Conservation (phyloP, 1,140 invertebrate species). For the Rhagoletis zephyria region DNA sequence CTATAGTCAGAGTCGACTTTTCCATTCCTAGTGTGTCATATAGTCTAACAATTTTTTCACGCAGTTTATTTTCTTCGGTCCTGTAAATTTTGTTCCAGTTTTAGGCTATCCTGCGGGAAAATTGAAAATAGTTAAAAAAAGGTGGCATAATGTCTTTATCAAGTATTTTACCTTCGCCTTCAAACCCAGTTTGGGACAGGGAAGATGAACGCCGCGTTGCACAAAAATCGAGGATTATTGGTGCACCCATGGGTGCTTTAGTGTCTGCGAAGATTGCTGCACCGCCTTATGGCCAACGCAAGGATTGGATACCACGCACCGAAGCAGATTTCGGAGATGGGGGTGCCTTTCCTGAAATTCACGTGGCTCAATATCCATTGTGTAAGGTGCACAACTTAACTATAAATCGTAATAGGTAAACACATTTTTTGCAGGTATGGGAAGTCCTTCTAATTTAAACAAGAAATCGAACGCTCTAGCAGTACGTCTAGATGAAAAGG, state of each 20-base stretch:
- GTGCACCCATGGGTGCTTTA: conserved; percentile 79
- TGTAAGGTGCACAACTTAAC: conserved; percentile 73
- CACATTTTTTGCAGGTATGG: conserved; percentile 78
- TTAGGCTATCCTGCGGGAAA: background rate
- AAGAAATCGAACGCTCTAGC: conserved; percentile 89
- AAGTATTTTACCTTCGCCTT: conserved; percentile 87
- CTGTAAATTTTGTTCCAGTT: background rate
- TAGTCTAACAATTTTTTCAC: background rate
- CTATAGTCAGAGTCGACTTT: no score
- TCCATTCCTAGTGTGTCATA: no score
- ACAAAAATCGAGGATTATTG: conserved; percentile 61
- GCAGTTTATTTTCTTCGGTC: background rate
- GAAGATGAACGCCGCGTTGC: conserved; percentile 87
- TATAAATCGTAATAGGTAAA: background rate
- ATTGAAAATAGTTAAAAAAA: background rate
- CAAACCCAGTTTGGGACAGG: conserved; percentile 88
- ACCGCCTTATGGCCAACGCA: conserved; percentile 96
- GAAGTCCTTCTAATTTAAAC: conserved; percentile 80
- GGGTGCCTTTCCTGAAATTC: conserved; percentile 98
- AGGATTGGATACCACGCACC: conserved; percentile 93
- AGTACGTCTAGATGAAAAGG: conserved; percentile 92
- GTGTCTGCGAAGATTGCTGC: conserved; percentile 88
- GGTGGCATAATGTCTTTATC: conserved; percentile 63
- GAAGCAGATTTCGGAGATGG: conserved; percentile 94
- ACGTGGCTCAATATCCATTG: conserved; percentile 96